Base-by-base conservation (phyloP, 2,113 vertebrate species). In the Sorex araneus region DNA sequence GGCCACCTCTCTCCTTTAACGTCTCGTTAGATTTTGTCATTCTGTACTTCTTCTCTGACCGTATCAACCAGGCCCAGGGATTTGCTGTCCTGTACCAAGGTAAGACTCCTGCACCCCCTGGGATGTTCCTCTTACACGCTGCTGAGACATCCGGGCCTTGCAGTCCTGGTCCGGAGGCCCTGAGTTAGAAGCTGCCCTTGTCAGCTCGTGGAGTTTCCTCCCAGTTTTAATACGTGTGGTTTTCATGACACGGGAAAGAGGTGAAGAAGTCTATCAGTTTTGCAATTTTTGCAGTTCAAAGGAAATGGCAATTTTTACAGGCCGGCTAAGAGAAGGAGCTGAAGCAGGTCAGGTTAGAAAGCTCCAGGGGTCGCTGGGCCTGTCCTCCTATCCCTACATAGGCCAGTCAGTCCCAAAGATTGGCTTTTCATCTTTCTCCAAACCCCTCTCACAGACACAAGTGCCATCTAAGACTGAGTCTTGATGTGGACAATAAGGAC, bases 41-140 rank as follows among this genome's bases (percentile, higher is more conserved):
- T 43, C 95, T 99, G 66, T 99, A 99, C 97, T 99, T 99, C 97
- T 99, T 98, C 98, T 99, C 99, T 0, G 99, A 99, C 96, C 98
- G 99, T 45, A 98, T 98, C 94, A 99, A 99, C 96, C 98, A 99
- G 93, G 99, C 99, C 60, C 99, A 99, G 79, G 99, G 99, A 34
- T 99, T 99, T 90, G 98, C 99, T 91, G 97, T 99, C 96, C 97
- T 98, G 12, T 99, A 99, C 84, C 98, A 98, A 98, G 99, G 99
- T 99, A 96, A 97, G 95, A 90, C 23, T n/a, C 10, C 6, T 5
- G 32, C 3, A 4, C 21, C 74, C 36, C 0, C 23, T 12, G 30
- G 21, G n/a, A 0, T 13, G n/a, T 16, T 36, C 66, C 40, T 8
- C 73, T 36, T 6, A 10, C 36, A 11, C 30, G 5, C 40, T 0